Evolutionary conservation across 1,140 invertebrate species (phyloP).

Genomic region (Wiebesia pumilae): DNA sequence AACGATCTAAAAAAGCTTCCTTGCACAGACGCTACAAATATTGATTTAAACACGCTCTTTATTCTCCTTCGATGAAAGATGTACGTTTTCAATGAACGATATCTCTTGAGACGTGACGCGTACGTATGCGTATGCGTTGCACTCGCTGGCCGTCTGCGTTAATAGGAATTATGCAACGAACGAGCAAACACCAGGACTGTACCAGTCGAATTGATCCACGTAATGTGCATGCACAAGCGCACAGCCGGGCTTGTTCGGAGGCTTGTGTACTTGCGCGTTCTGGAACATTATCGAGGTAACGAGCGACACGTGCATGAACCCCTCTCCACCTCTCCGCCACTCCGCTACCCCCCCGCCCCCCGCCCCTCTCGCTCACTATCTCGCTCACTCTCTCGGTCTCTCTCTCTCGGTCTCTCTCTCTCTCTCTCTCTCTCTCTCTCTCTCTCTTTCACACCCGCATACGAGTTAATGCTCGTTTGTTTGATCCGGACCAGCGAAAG

Average conservation of each 20-base stretch:
- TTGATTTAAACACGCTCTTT: too few species aligned
- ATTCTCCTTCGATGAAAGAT: too few species aligned
- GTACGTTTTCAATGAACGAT: too few species aligned
- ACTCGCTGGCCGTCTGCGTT: neutral
- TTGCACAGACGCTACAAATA: too few species aligned
- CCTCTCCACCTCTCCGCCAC: neutral
- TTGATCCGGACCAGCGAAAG: slow-evolving; percentile 31
- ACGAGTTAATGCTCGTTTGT: slow-evolving; percentile 43
- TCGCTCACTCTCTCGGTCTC: neutral
- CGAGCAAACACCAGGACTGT: slow-evolving; percentile 13
- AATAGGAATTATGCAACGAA: slow-evolving; percentile 11
- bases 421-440: neutral
- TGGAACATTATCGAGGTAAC: slow-evolving; percentile 32
- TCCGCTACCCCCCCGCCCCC: neutral
- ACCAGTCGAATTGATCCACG: slow-evolving; percentile 21
- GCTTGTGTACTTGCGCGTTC: neutral
- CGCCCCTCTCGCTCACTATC: neutral
- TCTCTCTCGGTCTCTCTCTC: neutral
- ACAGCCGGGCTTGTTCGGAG: neutral
- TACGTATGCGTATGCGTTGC: neutral
- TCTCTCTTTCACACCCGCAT: neutral
- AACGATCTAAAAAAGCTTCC: too few species aligned
- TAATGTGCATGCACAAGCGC: neutral
- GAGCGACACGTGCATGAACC: slow-evolving; percentile 30
- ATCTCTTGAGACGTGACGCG: neutral